phyloP scores from a whole-genome alignment of 2,113 vertebrate genomes.

The Vicugna pacos region DNA sequence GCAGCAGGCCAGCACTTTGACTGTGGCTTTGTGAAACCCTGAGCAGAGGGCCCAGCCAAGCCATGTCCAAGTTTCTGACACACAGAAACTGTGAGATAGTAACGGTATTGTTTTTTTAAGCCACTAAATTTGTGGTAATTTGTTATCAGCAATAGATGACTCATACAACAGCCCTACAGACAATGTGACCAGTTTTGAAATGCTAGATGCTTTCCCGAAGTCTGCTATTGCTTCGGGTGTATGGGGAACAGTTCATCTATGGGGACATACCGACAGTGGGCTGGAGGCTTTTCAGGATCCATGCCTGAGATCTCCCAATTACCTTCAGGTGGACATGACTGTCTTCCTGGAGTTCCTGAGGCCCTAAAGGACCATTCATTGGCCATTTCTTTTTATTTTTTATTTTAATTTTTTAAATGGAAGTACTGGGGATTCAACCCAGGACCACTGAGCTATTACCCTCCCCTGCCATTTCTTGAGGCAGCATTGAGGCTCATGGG shows the following conservation, averaged over 20 bases:
- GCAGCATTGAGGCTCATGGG: neutral
- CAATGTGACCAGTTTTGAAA: neutral
- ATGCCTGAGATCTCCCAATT: neutral
- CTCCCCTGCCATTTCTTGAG: neutral
- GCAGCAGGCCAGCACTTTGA: neutral
- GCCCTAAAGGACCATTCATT: neutral
- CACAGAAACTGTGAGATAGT: neutral
- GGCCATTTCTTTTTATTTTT: neutral
- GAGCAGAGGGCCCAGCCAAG: too few relatives aligned
- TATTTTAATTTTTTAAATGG: too few relatives aligned
- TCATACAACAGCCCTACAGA: neutral
- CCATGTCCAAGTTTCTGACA: neutral
- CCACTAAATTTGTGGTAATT: neutral
- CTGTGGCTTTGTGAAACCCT: neutral
- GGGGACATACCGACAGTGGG: rapidly evolving
- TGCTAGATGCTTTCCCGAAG: neutral
- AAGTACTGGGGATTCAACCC: too few relatives aligned
- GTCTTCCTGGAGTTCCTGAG: neutral
- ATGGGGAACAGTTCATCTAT: neutral
- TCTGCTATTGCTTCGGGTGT: neutral
- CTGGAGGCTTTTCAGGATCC: neutral
- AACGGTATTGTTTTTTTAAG: neutral
- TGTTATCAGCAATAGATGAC: neutral
- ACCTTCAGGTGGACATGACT: neutral
- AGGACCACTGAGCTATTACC: too few relatives aligned